Percentiles rank a stretch among this genome's conserved stretches.
Evolutionary conservation across 2,888 invertebrate species (phyloP).

Genomic region (Cremastinae sp.): DNA sequence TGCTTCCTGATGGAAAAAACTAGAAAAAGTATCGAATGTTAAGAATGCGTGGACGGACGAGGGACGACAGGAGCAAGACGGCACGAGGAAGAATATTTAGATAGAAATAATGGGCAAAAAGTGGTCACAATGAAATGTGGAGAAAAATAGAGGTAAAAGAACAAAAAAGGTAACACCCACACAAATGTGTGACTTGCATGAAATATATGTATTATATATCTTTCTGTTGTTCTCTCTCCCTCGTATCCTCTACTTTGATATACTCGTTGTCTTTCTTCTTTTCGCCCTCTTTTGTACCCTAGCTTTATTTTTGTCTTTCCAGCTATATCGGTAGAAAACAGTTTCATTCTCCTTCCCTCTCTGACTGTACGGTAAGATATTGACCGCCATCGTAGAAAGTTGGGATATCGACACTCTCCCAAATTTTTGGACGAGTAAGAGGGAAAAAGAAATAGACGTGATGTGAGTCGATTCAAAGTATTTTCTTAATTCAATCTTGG

Average conservation of each 20-base stretch:
- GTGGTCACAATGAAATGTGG: constrained; percentile 49
- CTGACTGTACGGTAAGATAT: constrained; percentile 43
- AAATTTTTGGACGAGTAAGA: neutral
- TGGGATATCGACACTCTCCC: constrained; percentile 31
- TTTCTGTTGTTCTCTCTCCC: constrained; percentile 20
- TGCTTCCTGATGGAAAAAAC: constrained; percentile 3
- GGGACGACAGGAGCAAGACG: neutral
- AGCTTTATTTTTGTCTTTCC: constrained; percentile 42
- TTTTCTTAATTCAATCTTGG: no score
- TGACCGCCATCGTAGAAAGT: constrained; percentile 43
- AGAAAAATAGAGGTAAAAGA: constrained; percentile 15
- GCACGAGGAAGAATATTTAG: constrained; percentile 49
- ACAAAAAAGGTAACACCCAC: constrained; percentile 25
- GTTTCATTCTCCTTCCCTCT: constrained; percentile 18
- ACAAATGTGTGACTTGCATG: constrained; percentile 47
- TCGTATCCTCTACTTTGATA: neutral
- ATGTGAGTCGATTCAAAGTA: constrained; percentile 36
- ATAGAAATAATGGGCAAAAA: constrained; percentile 56
- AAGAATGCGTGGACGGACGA: constrained; percentile 8
- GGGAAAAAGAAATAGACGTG: constrained; percentile 30
- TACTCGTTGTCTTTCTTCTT: constrained; percentile 17
- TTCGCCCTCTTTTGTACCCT: constrained; percentile 33
- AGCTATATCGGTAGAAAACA: constrained; percentile 34
- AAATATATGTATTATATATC: constrained; percentile 35
- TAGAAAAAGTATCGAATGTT: constrained; percentile 29